Percentiles rank a stretch among this genome's conserved stretches.
phyloP scores from a whole-genome alignment of 2,888 invertebrate genomes.

The Caenorhabditis angaria region DNA sequence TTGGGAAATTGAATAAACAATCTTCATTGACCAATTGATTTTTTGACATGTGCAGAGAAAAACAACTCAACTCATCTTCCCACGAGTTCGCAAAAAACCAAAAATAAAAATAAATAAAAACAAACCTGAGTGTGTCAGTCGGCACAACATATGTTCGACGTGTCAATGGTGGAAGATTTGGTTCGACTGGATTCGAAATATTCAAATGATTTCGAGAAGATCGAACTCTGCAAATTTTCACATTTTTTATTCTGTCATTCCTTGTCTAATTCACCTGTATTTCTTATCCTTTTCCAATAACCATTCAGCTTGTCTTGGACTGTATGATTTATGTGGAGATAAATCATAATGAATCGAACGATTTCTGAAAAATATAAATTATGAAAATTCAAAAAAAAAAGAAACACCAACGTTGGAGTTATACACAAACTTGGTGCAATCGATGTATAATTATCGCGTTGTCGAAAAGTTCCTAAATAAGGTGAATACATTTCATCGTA shows the following conservation, averaged over 20 bases:
- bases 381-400: background rate
- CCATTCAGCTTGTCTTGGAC: constrained; percentile 66
- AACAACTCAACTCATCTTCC: too few species aligned
- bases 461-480: constrained; percentile 52
- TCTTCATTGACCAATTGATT: background rate
- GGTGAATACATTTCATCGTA: constrained; percentile 59
- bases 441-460: constrained; percentile 52
- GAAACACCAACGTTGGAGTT: constrained; percentile 26
- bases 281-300: constrained; percentile 51
- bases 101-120: background rate
- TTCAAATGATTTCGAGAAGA: constrained; percentile 30
- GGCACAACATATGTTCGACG: constrained; percentile 44
- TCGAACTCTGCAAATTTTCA: constrained; percentile 27
- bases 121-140: constrained; percentile 46
- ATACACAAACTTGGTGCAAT: constrained; percentile 57
- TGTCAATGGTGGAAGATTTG: constrained; percentile 49
- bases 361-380: constrained; percentile 45
- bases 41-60: background rate
- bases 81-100: too few species aligned
- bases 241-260: background rate
- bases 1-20: background rate
- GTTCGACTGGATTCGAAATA: constrained; percentile 38
- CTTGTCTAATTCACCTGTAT: constrained; percentile 21
- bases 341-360: constrained; percentile 56
- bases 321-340: constrained; percentile 62